A percentile compares a stretch with the other conserved stretches of the same genome.
phyloP scores from a whole-genome alignment of 2,113 vertebrate genomes.

The Cinclus cinclus region DNA sequence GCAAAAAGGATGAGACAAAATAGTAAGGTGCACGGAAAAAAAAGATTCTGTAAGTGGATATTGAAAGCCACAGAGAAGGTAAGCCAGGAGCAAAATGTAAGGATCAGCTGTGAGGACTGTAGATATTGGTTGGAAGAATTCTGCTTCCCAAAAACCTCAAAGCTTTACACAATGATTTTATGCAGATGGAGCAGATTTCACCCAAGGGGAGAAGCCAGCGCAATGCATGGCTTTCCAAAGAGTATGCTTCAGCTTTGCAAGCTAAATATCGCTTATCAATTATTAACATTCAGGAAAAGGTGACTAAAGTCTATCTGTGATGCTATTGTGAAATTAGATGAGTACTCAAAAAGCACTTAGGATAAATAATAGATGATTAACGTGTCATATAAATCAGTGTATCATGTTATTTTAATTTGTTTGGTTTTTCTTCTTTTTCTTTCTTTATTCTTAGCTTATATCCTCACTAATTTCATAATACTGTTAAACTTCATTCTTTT shows the following conservation, averaged over 20 bases:
- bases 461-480: neutral
- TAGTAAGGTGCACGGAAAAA: neutral
- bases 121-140: neutral
- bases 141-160: neutral
- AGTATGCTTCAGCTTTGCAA: conserved; percentile 7
- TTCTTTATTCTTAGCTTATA: neutral
- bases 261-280: conserved; percentile 58
- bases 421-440: conserved; percentile 34
- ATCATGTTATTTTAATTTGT: conserved; percentile 61
- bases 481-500: neutral
- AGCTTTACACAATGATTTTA: neutral
- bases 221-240: neutral
- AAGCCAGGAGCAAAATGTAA: neutral
- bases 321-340: conserved; percentile 37
- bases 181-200: conserved; percentile 24
- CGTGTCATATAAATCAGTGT: conserved; percentile 46
- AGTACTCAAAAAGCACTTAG: conserved; percentile 56
- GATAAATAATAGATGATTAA: conserved; percentile 67
- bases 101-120: neutral
- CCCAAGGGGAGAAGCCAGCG: neutral
- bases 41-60: neutral
- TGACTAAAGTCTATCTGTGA: conserved; percentile 51
- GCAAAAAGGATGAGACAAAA: neutral
- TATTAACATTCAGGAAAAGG: conserved; percentile 60
- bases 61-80: neutral